Percentiles rank a stretch among this genome's conserved stretches.
Evolutionary conservation across 1,140 invertebrate species (phyloP).

Genomic region (Drosophila equinoxialis): DNA sequence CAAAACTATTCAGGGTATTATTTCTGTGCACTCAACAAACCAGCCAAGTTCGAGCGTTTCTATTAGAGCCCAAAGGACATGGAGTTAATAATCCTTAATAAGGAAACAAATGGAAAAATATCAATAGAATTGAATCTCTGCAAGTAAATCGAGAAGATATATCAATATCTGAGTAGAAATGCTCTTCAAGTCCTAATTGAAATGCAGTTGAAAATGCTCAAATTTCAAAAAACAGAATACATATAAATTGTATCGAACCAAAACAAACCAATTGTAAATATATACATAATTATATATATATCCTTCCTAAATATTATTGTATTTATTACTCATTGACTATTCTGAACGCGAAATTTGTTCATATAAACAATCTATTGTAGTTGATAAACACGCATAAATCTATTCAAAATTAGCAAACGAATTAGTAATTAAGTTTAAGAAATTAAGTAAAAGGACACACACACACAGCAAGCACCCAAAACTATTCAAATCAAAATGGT

Average conservation of each 20-base stretch:
- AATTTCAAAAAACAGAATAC: slow-evolving; percentile 39
- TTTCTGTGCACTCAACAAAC: slow-evolving; percentile 82
- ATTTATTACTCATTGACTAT: slow-evolving; percentile 42
- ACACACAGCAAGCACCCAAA: slow-evolving; percentile 52
- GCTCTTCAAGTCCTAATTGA: slow-evolving; percentile 24
- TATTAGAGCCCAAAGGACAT: slow-evolving; percentile 51
- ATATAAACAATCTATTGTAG: slow-evolving; percentile 55
- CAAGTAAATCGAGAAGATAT: too few species aligned
- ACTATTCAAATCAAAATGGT: slow-evolving; percentile 37
- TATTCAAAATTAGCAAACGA: slow-evolving; percentile 79
- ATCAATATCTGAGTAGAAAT: too few species aligned
- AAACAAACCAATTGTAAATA: slow-evolving; percentile 44
- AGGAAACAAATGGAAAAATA: neutral
- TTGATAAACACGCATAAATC: slow-evolving; percentile 82
- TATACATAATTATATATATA: slow-evolving; percentile 25
- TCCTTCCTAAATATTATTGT: slow-evolving; percentile 33
- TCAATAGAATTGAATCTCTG: neutral
- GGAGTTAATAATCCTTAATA: neutral
- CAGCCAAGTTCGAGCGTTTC: slow-evolving; percentile 80
- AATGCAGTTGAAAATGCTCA: slow-evolving; percentile 71
- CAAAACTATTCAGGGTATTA: slow-evolving; percentile 83
- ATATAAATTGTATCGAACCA: slow-evolving; percentile 30
- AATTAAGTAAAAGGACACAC: slow-evolving; percentile 31
- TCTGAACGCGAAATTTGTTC: slow-evolving; percentile 36
- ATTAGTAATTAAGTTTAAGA: slow-evolving; percentile 48